phyloP scores from a whole-genome alignment of 2,113 vertebrate species.

The pig (Sus scrofa) region T2T-Sscrofa CM000817.6:154081001-154081500 shows the following conservation, averaged over 20 bases:
- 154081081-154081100: neutral
- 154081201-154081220: neutral
- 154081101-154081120: neutral
- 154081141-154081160: neutral
- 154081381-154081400: too few species aligned
- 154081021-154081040: neutral
- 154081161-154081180: neutral
- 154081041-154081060: neutral
- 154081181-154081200: neutral
- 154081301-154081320: neutral
- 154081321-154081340: neutral
- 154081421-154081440: neutral
- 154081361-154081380: too few species aligned
- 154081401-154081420: neutral
- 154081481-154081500: neutral
- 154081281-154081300: neutral
- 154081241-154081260: neutral
- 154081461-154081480: neutral
- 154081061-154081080: neutral
- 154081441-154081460: neutral
- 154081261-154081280: neutral
- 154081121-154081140: neutral
- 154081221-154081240: neutral
- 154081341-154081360: neutral
- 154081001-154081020: neutral